Conservation (phyloP, 2,888 invertebrate species). For the Zonitis immaculata region DNA sequence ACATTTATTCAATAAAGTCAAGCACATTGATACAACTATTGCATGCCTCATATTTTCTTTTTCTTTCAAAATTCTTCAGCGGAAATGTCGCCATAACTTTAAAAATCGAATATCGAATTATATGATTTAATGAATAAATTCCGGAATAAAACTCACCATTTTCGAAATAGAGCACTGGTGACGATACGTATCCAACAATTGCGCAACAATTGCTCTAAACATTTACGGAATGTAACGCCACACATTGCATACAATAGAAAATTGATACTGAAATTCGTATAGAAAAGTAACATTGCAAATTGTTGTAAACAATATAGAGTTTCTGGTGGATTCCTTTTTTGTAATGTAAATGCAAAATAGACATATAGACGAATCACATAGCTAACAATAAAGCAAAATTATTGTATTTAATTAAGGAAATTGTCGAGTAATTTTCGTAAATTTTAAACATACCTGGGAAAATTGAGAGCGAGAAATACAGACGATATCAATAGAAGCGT, state of each 20-base stretch:
- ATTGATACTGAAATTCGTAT: conserved; percentile 62
- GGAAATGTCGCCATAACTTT: no score
- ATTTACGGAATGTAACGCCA: conserved; percentile 56
- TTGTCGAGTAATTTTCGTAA: no score
- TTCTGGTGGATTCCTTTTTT: conserved; percentile 45
- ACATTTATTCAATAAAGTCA: no score
- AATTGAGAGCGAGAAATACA: conserved; percentile 59
- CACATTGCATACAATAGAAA: conserved; percentile 61
- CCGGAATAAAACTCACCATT: conserved; percentile 3
- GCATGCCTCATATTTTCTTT: no score
- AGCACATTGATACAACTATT: no score
- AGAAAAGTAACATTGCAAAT: conserved; percentile 59
- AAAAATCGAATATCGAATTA: no score
- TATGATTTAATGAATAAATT: background rate
- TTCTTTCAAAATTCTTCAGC: background rate
- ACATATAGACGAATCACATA: conserved; percentile 54
- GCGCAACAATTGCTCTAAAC: conserved; percentile 52
- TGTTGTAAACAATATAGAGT: conserved; percentile 55
- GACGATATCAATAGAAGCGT: conserved; percentile 63
- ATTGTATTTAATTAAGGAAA: no score
- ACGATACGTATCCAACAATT: conserved; percentile 47
- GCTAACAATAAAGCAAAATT: no score
- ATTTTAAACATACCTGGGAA: conserved; percentile 55
- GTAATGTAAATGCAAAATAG: conserved; percentile 50
- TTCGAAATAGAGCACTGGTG: background rate